These are phyloP conservation scores for Uria lomvia DNA, from an alignment of 2,113 vertebrate species.

Conservation along the genomic window DNA sequence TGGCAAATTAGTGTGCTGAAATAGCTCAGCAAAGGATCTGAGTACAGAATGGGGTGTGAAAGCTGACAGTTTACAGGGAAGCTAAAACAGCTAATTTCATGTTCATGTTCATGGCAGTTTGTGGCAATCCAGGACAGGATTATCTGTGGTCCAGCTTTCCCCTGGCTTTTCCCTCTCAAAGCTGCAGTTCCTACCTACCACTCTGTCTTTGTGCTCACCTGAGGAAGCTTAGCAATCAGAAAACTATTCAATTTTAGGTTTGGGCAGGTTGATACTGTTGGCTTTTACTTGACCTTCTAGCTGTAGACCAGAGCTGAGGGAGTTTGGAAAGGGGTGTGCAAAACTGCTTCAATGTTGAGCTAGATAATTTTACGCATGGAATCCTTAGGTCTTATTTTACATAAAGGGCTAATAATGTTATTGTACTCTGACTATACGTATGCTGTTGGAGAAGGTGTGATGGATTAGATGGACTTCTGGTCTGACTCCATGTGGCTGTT, in stretches of 20 bases:
- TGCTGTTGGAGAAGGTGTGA: neutral
- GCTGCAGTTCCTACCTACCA: neutral
- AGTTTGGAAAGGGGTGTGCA: neutral
- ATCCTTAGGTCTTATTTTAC: neutral
- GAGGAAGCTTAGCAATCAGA: neutral
- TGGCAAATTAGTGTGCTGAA: neutral
- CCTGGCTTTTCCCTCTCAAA: neutral
- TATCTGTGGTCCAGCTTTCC: neutral
- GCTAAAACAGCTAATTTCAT: neutral
- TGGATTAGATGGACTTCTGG: neutral
- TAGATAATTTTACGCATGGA: neutral
- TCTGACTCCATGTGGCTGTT: neutral
- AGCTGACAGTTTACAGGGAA: neutral
- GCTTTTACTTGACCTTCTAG: neutral
- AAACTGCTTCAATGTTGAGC: neutral
- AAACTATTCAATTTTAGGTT: neutral
- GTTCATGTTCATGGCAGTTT: neutral
- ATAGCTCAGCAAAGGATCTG: neutral
- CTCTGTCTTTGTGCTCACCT: neutral
- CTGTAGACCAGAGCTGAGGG: neutral
- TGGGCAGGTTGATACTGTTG: neutral
- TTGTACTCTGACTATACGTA: rapidly evolving
- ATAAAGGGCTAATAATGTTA: neutral
- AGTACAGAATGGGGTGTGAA: neutral
- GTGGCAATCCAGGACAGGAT: neutral